Conservation (phyloP, 1,140 invertebrate genomes). For the Achatina immaculata region DNA sequence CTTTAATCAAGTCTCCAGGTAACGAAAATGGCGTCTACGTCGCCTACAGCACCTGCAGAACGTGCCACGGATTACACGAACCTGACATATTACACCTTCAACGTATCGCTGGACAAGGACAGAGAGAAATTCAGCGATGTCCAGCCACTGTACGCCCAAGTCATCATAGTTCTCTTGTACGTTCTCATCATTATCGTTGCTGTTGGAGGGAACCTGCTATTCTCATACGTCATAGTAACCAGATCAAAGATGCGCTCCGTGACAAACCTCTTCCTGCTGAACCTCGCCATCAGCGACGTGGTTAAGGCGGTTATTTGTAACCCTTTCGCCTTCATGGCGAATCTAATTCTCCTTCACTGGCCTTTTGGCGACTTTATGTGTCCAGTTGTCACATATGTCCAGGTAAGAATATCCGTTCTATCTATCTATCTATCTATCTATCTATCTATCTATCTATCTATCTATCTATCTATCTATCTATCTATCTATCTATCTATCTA, state of each 20-base stretch:
- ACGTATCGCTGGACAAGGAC: too few relatives aligned
- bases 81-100: too few relatives aligned
- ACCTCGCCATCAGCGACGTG: slow-evolving; percentile 89
- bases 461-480: slow-evolving; percentile 87
- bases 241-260: slow-evolving; percentile 89
- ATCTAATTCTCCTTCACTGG: slow-evolving; percentile 87
- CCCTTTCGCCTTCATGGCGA: slow-evolving; percentile 75
- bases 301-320: slow-evolving; percentile 47
- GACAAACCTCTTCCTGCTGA: slow-evolving; percentile 96
- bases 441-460: slow-evolving; percentile 56
- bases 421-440: slow-evolving; percentile 62
- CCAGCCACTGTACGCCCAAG: slow-evolving; percentile 51
- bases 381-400: slow-evolving; percentile 84
- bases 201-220: slow-evolving; percentile 47
- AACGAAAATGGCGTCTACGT: too few relatives aligned
- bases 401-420: slow-evolving; percentile 91
- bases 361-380: slow-evolving; percentile 91
- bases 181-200: slow-evolving; percentile 47
- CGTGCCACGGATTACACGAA: too few relatives aligned
- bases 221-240: slow-evolving; percentile 70
- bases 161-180: slow-evolving; percentile 54
- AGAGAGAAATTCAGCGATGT: not conserved
- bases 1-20: too few relatives aligned
- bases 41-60: too few relatives aligned
- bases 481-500: slow-evolving; percentile 78